Base-by-base conservation (phyloP, 2,888 invertebrate genomes). In the Drosophila nr. medialis region DNA sequence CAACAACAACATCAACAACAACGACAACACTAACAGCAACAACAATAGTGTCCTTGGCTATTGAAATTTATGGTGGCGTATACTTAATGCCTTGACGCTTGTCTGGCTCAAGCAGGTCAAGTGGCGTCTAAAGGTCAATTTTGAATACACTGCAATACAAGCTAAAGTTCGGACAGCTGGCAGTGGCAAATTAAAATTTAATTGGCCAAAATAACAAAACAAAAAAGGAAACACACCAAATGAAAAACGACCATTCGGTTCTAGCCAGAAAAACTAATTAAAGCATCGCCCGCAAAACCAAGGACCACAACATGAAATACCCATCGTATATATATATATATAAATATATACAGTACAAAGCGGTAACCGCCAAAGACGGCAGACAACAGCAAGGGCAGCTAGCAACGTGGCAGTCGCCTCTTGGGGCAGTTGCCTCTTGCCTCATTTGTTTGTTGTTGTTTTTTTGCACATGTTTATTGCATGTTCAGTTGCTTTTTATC, bases 391-490 rank as follows among this genome's bases (percentile, higher is more conserved):
- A 51, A 27, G 40, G 50, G n/a, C 29, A 50, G n/a, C 27, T 8
- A n/a, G 29, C 29, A 29, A 18, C 49, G 29, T 49, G 49, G 18
- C 18, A 49, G 49, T 18, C 15, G 50, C 13, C 45, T 24, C 24
- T 24, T 24, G 63, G 38, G 51, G 38, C 58, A 68, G 55, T 55
- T 64, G 68, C 75, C 86, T 40, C 56, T 61, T 59, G 59, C 64
- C 55, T n/a, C 50, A 69, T 29, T 42, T 27, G 21, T 27, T 11
- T 50, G 7, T 29, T 49, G 2, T 18, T 15, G 8, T 24, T 29
- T 32, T 67, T 75, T 66, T 55, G 68, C 81, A 77, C 80, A 81
- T 77, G 82, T 86, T 84, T 86, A 86, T 87, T 82, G 78, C 83
- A 87, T 82, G 85, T 76, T 82, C 38, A 78, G 73, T 59, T 73